phyloP scores from a whole-genome alignment of 2,113 vertebrate species.

The Saguinus imperator region DNA sequence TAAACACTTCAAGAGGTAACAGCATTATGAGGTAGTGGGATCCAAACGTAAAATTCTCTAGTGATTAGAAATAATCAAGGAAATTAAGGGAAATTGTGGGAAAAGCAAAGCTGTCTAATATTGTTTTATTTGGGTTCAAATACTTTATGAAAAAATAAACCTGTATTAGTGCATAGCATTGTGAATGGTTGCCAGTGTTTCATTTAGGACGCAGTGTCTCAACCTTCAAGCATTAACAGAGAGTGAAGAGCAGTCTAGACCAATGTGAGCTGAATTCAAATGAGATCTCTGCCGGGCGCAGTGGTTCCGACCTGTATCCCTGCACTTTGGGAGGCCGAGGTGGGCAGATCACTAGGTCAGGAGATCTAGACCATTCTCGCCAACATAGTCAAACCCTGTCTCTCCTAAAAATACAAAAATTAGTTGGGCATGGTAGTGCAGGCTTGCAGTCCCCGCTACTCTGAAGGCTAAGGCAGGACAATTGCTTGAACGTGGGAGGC shows the following conservation, averaged over 20 bases:
- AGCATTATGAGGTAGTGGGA: constrained; percentile 13
- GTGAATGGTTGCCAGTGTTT: background rate
- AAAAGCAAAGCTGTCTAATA: background rate
- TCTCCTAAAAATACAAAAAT: too few relatives aligned
- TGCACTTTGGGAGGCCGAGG: too few relatives aligned
- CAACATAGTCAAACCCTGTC: too few relatives aligned
- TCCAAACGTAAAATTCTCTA: constrained; percentile 27
- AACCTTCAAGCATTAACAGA: background rate
- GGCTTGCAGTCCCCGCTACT: too few relatives aligned
- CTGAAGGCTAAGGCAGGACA: too few relatives aligned
- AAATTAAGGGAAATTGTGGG: background rate
- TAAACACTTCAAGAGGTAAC: constrained; percentile 57
- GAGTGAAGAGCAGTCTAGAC: background rate
- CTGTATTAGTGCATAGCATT: background rate
- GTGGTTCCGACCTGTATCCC: too few relatives aligned
- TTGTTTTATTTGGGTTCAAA: background rate
- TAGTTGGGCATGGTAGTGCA: too few relatives aligned
- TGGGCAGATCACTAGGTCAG: too few relatives aligned
- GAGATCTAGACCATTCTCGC: too few relatives aligned
- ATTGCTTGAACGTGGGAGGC: too few relatives aligned
- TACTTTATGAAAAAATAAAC: background rate
- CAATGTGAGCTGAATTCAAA: background rate
- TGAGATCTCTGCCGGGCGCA: background rate
- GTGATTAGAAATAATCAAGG: constrained; percentile 42
- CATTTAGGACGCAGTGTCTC: background rate